phyloP scores from a whole-genome alignment of 1,140 invertebrate genomes.

The Sweltsa coloradensis region DNA sequence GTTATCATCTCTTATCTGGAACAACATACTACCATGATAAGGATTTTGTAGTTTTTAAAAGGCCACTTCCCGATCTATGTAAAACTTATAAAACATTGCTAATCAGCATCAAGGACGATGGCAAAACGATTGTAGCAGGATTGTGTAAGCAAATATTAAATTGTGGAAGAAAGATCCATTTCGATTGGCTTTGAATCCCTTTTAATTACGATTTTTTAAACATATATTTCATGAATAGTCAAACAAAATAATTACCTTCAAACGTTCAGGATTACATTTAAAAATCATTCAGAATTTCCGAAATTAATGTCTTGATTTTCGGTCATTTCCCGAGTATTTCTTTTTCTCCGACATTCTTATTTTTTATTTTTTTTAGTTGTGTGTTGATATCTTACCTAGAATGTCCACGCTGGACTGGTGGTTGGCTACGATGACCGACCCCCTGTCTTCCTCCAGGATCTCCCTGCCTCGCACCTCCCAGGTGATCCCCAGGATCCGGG shows the following conservation, averaged over 20 bases:
- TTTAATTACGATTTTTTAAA: neutral
- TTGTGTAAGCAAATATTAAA: too few relatives aligned
- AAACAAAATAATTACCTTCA: neutral
- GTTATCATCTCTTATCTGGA: too few relatives aligned
- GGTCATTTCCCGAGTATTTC: neutral
- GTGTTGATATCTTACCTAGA: conserved; percentile 27
- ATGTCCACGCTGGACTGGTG: conserved; percentile 40
- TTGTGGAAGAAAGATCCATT: too few relatives aligned
- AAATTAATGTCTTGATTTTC: neutral
- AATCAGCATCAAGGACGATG: too few relatives aligned
- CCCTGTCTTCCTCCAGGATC: conserved; percentile 25
- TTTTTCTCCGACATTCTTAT: neutral
- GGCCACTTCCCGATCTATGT: too few relatives aligned
- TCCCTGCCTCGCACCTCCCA: conserved; percentile 34
- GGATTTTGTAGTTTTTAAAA: too few relatives aligned
- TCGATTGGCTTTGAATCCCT: neutral
- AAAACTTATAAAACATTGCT: too few relatives aligned
- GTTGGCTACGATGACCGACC: conserved; percentile 35
- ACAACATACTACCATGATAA: too few relatives aligned
- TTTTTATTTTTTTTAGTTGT: conserved; percentile 4
- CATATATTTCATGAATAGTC: neutral
- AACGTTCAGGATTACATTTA: neutral
- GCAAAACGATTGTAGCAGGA: too few relatives aligned
- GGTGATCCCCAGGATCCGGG: conserved; percentile 30
- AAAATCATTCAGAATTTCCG: neutral